Evolutionary conservation across 2,797 vertebrate genomes (phyloP).

Genomic region (Okamejei kenojei): DNA sequence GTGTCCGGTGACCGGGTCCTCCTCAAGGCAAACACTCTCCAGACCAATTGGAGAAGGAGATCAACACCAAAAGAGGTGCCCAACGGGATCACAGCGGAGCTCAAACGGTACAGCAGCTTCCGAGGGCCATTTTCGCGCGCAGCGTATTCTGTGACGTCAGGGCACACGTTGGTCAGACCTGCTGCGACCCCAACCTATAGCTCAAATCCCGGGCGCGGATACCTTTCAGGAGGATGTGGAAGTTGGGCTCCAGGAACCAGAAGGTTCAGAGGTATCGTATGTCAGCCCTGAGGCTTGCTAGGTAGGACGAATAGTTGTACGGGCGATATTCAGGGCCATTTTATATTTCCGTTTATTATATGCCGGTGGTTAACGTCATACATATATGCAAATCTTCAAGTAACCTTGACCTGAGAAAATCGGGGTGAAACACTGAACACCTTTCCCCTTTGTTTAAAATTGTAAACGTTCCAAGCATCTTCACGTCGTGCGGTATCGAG

Average conservation of each 20-base stretch:
- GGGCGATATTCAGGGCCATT: no score
- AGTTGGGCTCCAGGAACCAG: conserved; percentile 96
- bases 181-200: conserved; percentile 94
- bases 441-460: neutral
- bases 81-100: conserved; percentile 92
- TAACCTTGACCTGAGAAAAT: neutral
- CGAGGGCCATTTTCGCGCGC: conserved; percentile 96
- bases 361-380: neutral
- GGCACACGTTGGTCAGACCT: conserved; percentile 95
- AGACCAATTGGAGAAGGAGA: conserved; percentile 89
- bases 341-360: no score
- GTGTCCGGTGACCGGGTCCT: conserved; percentile 61
- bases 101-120: conserved; percentile 98
- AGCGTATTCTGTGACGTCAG: conserved; percentile 94
- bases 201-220: conserved; percentile 96
- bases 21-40: conserved; percentile 68
- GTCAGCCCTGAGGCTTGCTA: conserved; percentile 91
- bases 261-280: no score
- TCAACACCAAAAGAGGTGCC: conserved; percentile 98
- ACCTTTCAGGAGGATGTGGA: conserved; percentile 99
- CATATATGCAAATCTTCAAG: conserved; percentile 15
- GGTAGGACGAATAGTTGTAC: conserved; percentile 60
- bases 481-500: neutral
- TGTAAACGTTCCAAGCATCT: neutral
- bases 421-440: neutral